phyloP scores from a whole-genome alignment of 1,140 invertebrate species.

The Drosophila trapezifrons region DNA sequence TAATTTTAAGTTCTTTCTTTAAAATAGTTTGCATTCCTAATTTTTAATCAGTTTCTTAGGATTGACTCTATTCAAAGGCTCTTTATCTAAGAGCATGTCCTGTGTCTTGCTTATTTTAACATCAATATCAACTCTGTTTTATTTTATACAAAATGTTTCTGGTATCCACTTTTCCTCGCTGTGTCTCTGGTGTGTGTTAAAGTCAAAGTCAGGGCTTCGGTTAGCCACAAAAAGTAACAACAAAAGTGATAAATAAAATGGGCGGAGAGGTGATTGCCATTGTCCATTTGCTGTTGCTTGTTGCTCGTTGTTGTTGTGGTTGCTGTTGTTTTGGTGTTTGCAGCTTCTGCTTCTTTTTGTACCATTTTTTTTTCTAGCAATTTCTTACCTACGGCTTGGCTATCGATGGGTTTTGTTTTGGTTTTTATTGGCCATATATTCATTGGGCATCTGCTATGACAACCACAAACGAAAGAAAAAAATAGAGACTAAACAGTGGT shows the following conservation, averaged over 20 bases:
- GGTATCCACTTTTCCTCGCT: background rate
- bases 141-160: background rate
- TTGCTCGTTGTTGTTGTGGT: conserved; percentile 4
- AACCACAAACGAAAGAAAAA: background rate
- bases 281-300: conserved; percentile 22
- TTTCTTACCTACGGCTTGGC: too few relatives aligned
- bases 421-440: conserved; percentile 9
- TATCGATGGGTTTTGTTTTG: conserved; percentile 4
- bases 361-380: background rate
- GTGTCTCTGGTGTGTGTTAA: background rate
- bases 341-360: conserved; percentile 8
- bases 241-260: conserved; percentile 69
- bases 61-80: too few relatives aligned
- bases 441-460: background rate
- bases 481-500: background rate
- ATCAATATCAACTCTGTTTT: too few relatives aligned
- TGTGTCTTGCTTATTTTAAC: too few relatives aligned
- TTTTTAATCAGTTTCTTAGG: background rate
- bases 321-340: conserved; percentile 3
- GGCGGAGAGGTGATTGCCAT: conserved; percentile 25
- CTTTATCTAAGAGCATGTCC: too few relatives aligned
- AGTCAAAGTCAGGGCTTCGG: conserved; percentile 5
- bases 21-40: background rate
- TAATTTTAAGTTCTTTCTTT: background rate
- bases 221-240: conserved; percentile 9